phyloP scores from a whole-genome alignment of 2,113 vertebrate genomes.

The Rousettus leschenaultii region DNA sequence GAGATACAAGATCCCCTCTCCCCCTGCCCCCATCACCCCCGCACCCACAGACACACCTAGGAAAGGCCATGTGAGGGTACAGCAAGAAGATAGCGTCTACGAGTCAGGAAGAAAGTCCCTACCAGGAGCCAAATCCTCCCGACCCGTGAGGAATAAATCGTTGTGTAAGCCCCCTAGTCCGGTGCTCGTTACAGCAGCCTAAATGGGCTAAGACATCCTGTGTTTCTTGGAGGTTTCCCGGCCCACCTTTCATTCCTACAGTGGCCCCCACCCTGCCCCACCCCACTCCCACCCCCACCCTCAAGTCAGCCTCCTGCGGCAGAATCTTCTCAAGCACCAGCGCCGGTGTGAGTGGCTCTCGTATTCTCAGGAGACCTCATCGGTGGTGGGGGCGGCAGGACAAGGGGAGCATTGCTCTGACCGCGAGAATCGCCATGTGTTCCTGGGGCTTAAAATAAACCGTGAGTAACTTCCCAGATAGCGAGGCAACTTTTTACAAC shows the following conservation, averaged over 20 bases:
- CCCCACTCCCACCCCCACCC: too few species aligned
- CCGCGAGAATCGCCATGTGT: background rate
- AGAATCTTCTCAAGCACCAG: background rate
- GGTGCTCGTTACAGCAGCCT: background rate
- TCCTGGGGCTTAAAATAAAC: background rate
- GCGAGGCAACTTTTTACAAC: background rate
- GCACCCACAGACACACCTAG: background rate
- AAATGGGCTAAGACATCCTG: background rate
- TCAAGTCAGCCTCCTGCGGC: background rate
- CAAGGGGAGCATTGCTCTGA: background rate
- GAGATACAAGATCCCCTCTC: background rate
- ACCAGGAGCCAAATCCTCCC: background rate
- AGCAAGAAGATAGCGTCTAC: background rate
- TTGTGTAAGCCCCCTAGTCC: background rate
- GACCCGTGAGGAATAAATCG: background rate
- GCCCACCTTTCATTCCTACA: background rate
- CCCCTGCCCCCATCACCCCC: background rate
- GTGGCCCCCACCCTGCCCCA: accelerated
- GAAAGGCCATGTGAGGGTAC: background rate
- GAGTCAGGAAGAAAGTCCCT: background rate
- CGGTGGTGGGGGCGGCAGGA: background rate
- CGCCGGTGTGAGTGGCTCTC: too few species aligned
- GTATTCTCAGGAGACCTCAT: background rate
- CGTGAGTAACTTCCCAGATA: background rate
- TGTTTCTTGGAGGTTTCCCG: background rate